These are phyloP conservation scores for Pheosia tremula DNA, from an alignment of 2,888 invertebrate species.

Conservation along the genomic window DNA sequence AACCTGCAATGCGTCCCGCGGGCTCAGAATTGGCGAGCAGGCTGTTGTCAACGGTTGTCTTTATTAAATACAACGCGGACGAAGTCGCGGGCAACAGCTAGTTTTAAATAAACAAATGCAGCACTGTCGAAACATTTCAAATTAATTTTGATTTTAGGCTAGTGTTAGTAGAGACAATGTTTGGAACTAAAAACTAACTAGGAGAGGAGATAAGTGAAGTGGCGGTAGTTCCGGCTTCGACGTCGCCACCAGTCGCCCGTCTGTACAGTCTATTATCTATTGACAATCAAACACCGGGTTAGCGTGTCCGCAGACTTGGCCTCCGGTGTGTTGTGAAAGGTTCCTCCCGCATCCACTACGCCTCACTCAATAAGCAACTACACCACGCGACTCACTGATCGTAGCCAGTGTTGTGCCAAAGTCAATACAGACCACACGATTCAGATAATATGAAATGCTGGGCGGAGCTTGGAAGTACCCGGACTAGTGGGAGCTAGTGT, in stretches of 20 bases:
- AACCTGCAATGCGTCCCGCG: no score
- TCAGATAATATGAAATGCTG: background rate
- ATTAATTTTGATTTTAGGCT: no score
- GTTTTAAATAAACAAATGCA: no score
- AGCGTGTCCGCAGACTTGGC: background rate
- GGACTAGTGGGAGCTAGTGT: background rate
- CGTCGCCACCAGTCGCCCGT: background rate
- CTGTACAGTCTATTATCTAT: background rate
- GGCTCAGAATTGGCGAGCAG: no score
- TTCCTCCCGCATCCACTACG: background rate
- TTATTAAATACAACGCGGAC: no score
- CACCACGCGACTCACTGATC: background rate
- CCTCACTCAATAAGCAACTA: background rate
- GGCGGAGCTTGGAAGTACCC: background rate
- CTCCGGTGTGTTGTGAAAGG: slow-evolving; percentile 2
- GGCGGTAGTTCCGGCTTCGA: background rate
- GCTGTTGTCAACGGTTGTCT: no score
- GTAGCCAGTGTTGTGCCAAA: background rate
- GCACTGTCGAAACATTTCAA: no score
- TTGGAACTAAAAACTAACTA: no score
- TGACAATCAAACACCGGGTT: background rate
- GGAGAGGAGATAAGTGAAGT: no score
- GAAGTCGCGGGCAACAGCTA: no score
- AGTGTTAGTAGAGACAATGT: no score
- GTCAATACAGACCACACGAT: background rate